Evolutionary conservation across 2,113 vertebrate species (phyloP), one percentile per base, ranked within the genome.

Genomic region (Dicrurus megarhynchus): DNA sequence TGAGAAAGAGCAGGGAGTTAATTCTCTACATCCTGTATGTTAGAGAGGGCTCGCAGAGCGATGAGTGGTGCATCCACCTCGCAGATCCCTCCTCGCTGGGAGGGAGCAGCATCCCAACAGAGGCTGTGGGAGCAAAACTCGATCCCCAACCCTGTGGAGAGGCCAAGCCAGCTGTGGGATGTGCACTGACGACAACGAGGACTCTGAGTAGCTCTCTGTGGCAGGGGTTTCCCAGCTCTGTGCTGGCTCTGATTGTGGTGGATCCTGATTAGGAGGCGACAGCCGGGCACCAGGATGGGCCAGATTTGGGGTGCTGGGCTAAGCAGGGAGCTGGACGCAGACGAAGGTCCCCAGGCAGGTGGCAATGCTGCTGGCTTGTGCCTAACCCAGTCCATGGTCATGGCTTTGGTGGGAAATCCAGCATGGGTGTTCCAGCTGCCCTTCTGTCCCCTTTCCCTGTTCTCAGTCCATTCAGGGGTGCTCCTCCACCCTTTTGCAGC

Each of bases 171-270:
- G 22, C 0, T 1, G 8, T 42, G 61, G 39, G 44, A 83, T 1
- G 0, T 3, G 2, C 0, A 1, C 32, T 70, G 57, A 24, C 3
- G 0, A 2, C 42, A 32, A 44, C 1, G 3, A 82, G 65, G 70
- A 68, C 67, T 23, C 10, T 0, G 1, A 76, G 35, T 16, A 24
- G 5, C 30, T 64, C 8, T 0, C 10, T 1, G 53, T 65, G 50
- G 14, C 10, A 1, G 4, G 28, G 19, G 13, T 57, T 39, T 82
- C 53, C 69, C 5, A 5, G 0, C 20, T 77, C 42, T 33, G 55
- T 65, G 22, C 24, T 3, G 1, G 24, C 33, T 80, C 69, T 65
- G 57, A 11, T 18, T 73, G 52, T 30, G 41, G 57, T 73, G 42
- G 49, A 16, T 55, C 49, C 35, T 55, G 16, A 32, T 13, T 28